A percentile compares a stretch with the other conserved stretches of the same genome.
phyloP scores from a whole-genome alignment of 2,113 vertebrate genomes.

The Etheostoma cragini region DNA sequence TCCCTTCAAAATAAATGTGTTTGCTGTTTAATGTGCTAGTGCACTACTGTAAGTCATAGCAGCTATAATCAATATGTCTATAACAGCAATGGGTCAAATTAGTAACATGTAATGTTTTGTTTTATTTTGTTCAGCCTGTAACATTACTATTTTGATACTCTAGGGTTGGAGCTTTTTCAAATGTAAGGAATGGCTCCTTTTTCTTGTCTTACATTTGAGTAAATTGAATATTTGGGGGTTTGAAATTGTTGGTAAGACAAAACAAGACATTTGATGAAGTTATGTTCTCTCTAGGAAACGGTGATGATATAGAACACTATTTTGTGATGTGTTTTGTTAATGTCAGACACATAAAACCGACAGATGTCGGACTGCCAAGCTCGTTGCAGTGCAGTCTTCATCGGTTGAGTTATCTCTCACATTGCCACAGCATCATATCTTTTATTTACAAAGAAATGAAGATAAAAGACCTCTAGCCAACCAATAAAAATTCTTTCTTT shows the following conservation, averaged over 20 bases:
- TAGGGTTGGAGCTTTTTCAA: background rate
- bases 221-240: background rate
- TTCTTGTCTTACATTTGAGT: background rate
- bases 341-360: background rate
- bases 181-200: background rate
- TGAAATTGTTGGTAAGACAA: background rate
- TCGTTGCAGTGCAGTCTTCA: background rate
- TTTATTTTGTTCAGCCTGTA: background rate
- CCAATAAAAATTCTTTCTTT: constrained; percentile 18
- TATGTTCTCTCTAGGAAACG: background rate
- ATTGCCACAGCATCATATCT: background rate
- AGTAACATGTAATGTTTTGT: background rate
- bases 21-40: background rate
- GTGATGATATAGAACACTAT: background rate
- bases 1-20: background rate
- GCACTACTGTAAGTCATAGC: background rate
- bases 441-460: background rate
- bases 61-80: background rate
- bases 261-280: background rate
- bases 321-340: background rate
- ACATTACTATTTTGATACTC: background rate
- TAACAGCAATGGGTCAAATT: background rate
- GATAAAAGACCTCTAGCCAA: constrained; percentile 4
- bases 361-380: background rate
- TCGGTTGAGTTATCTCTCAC: background rate